Evolutionary conservation across 1,140 invertebrate genomes (phyloP).

Genomic region (Scaptodrosophila lebanonensis): DNA sequence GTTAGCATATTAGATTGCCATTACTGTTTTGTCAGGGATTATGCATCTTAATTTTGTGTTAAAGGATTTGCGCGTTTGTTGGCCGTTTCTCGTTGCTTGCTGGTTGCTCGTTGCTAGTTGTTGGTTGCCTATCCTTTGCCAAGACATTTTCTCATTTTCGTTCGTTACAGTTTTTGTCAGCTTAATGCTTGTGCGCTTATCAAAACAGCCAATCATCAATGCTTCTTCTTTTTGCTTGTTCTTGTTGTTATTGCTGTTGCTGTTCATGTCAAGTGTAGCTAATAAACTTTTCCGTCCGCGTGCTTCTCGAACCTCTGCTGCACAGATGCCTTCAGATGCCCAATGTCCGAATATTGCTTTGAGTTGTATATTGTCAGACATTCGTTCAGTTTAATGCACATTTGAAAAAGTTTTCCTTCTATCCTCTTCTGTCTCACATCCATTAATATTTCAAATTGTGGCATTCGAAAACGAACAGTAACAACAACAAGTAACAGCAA

Average conservation of each 20-base stretch:
- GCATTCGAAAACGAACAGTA: constrained; percentile 12
- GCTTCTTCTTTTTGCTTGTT: no score
- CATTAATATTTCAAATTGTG: constrained; percentile 61
- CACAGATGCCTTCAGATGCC: no score
- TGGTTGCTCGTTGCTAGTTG: not conserved
- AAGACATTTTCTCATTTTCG: constrained; percentile 46
- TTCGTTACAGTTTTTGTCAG: constrained; percentile 66
- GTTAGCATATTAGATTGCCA: constrained; percentile 74
- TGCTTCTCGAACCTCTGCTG: no score
- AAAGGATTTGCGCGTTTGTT: constrained; percentile 61
- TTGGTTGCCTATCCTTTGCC: constrained; percentile 1
- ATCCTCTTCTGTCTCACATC: constrained; percentile 23
- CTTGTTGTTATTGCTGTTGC: constrained; percentile 33
- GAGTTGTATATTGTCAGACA: no score
- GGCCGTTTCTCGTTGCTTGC: not conserved
- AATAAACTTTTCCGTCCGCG: constrained; percentile 72
- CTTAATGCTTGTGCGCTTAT: constrained; percentile 67
- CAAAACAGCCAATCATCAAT: constrained; percentile 68
- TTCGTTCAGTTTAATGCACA: constrained; percentile 53
- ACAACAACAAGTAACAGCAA: constrained; percentile 6
- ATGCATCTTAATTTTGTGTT: constrained; percentile 72
- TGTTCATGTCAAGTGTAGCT: constrained; percentile 44
- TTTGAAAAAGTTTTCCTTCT: constrained; percentile 24
- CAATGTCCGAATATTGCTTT: no score
- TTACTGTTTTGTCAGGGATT: constrained; percentile 73